phyloP scores from a whole-genome alignment of 2,888 invertebrate genomes.

The Idaea biselata region DNA sequence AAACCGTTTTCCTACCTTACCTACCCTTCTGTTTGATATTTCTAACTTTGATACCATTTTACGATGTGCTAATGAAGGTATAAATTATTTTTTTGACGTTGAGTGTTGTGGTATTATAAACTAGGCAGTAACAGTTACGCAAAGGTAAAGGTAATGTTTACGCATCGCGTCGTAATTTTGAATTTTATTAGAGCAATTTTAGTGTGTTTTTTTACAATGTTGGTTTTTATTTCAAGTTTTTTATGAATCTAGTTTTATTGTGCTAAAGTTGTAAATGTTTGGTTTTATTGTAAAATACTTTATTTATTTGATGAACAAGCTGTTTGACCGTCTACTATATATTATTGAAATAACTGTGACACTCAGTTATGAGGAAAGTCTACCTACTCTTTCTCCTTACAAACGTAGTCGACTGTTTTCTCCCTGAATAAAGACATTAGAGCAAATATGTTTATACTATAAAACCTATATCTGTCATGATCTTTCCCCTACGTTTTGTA shows the following conservation, averaged over 20 bases:
- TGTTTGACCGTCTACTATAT: too few species aligned
- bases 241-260: background rate
- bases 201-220: background rate
- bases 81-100: constrained; percentile 31
- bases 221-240: background rate
- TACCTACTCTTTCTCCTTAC: too few species aligned
- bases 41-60: constrained; percentile 28
- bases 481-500: too few species aligned
- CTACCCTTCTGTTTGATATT: constrained; percentile 30
- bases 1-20: constrained; percentile 16
- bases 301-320: too few species aligned
- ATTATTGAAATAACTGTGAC: too few species aligned
- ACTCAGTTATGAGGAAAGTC: too few species aligned
- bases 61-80: constrained; percentile 33
- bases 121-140: background rate
- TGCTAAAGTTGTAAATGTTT: background rate
- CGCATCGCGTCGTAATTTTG: background rate
- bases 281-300: background rate
- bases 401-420: too few species aligned
- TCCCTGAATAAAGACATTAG: too few species aligned
- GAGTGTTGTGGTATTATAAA: constrained; percentile 17
- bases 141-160: background rate
- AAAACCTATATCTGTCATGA: too few species aligned
- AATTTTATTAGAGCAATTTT: constrained; percentile 1
- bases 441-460: too few species aligned